Evolutionary conservation across 1,140 invertebrate genomes (phyloP), one percentile per base, ranked within the genome.

Genomic region (Polypedilum pembai): DNA sequence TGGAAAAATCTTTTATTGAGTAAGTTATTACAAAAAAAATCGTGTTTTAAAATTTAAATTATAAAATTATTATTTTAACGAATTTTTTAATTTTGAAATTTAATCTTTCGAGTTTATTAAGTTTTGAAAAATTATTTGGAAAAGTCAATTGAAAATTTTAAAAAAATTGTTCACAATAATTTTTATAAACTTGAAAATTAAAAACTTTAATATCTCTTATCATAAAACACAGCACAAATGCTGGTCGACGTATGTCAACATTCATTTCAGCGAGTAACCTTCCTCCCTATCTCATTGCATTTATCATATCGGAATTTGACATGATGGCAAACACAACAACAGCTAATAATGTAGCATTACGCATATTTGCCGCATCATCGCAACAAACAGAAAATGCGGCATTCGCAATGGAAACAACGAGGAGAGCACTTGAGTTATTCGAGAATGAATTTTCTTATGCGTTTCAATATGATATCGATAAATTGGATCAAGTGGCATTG

Each of bases 1-100:
- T 83, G 69, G 75, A n/a, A 40, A 8, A 40, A 40, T 12, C 7
- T 18, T 69, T 18, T 69, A 69, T 18, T 8, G 65, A 69, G 65
- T 69, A 69, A 69, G 17, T n/a, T n/a, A n/a, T n/a, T n/a, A n/a
- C n/a, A n/a, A n/a, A n/a, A n/a, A n/a, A n/a, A n/a, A n/a, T n/a
- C n/a, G n/a, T n/a, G n/a, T n/a, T n/a, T n/a, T n/a, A n/a, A n/a
- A n/a, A n/a, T n/a, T n/a, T n/a, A n/a, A n/a, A n/a, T n/a, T n/a
- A n/a, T n/a, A n/a, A n/a, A n/a, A n/a, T n/a, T n/a, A n/a, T n/a
- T n/a, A n/a, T n/a, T n/a, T n/a, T n/a, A n/a, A n/a, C n/a, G n/a
- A n/a, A n/a, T n/a, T n/a, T n/a, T n/a, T n/a, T n/a, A n/a, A n/a
- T n/a, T n/a, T n/a, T n/a, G n/a, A n/a, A n/a, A n/a, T n/a, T n/a